Evolutionary conservation across 2,888 invertebrate genomes (phyloP), one percentile per base, ranked within the genome.

Genomic region (Rhingia campestris): DNA sequence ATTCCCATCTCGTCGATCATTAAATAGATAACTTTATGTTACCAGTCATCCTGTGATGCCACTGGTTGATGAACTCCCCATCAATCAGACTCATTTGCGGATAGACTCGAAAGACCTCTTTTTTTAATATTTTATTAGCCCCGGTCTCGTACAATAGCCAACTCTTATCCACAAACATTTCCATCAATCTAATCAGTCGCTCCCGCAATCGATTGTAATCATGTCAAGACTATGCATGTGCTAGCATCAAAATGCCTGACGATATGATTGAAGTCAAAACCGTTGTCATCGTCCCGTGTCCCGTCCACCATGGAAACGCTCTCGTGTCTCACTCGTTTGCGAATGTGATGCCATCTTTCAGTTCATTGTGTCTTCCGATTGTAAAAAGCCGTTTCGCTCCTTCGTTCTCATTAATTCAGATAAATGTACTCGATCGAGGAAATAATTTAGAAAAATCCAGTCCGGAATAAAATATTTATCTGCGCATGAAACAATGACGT

Each of bases 251-350:
- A 82, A 82, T 74, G 82, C 73, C 54, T 80, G 79, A 79, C 84
- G 84, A 84, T 84, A 84, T 84, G 84, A 84, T 84, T 84, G 84
- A 84, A 84, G 84, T 80, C 84, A 84, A 84, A 84, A 80, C 59
- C 74, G 30, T 39, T 12, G 35, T 12, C 14, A 4, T 70, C 59
- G 9, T 54, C 41, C 45, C 37, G 22, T 33, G n/a, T 80, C 49
- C 58, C 49, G 58, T 66, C 54, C 43, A 6, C 37, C 51, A 41
- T 22, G 22, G 22, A 22, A 22, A 2, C 22, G 22, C 22, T 22
- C 22, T 41, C 33, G 33, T 45, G 4, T 33, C 12, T 47, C 32
- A n/a, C 47, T 7, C 9, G 32, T 6, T 14, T 4, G 12, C 43
- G 22, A 22, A 22, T 22, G 9, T 47, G 14, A 22, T 22, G 54